Evolutionary conservation across 37 sponge, comb jelly and placozoan species (phyloP).

Genomic region (Chondrosia reniformis): DNA sequence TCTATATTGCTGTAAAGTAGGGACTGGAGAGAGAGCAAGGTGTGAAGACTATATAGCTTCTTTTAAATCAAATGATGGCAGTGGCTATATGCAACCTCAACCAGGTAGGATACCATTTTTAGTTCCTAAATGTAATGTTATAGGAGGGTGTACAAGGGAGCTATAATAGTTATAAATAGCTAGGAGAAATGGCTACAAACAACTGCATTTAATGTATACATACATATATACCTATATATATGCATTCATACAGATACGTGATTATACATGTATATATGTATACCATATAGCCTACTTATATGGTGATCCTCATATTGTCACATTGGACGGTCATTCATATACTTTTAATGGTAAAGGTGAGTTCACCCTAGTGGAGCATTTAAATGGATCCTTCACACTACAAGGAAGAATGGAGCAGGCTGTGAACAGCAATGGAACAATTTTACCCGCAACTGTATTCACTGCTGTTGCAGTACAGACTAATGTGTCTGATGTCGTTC

Average conservation of each 20-base stretch:
- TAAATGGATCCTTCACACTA: conserved; percentile 36
- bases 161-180: no score
- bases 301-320: conserved; percentile 72
- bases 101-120: conserved; percentile 30
- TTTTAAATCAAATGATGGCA: background rate
- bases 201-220: background rate
- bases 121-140: no score
- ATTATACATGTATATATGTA: background rate
- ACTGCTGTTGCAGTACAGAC: conserved; percentile 49
- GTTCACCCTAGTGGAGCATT: conserved; percentile 49
- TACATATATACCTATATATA: no score
- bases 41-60: conserved; percentile 9
- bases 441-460: conserved; percentile 49
- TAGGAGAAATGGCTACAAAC: no score
- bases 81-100: background rate
- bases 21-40: background rate
- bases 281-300: conserved; percentile 40
- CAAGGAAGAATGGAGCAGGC: conserved; percentile 59
- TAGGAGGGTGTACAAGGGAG: no score
- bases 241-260: no score
- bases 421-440: background rate
- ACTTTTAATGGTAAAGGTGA: conserved; percentile 77
- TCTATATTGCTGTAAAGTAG: conserved; percentile 23
- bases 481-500: conserved; percentile 20
- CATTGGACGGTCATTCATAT: conserved; percentile 56